Conservation (phyloP, 2,113 vertebrate species). For the Erythrolamprus reginae region DNA sequence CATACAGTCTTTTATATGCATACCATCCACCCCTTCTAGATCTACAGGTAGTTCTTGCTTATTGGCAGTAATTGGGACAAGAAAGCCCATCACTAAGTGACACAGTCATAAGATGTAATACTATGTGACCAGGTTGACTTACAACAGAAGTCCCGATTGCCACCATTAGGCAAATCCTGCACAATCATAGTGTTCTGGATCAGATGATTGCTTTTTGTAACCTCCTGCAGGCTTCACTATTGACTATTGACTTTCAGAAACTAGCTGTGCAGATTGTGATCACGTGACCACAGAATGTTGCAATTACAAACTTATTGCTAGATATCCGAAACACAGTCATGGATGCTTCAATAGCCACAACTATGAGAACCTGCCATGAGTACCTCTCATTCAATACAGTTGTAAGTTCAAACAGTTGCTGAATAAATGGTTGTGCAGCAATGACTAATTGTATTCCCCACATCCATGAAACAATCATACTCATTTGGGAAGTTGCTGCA, state of each 20-base stretch:
- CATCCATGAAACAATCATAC: not conserved
- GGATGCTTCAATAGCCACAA: not conserved
- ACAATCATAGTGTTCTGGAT: not conserved
- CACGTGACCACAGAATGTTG: not conserved
- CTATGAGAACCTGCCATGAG: not conserved
- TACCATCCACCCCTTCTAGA: not conserved
- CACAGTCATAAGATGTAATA: not conserved
- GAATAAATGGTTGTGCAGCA: not conserved
- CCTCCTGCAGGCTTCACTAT: not conserved
- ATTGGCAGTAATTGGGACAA: not conserved
- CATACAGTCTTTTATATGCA: not conserved
- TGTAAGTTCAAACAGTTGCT: not conserved
- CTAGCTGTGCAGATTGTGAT: not conserved
- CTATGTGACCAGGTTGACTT: not conserved
- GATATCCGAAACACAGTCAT: not conserved
- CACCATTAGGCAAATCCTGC: not conserved
- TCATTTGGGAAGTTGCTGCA: not conserved
- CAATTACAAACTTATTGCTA: not conserved
- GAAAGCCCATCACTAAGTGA: not conserved
- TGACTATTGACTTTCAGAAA: not conserved
- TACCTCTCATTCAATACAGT: not conserved
- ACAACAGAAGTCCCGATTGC: not conserved
- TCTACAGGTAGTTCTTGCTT: not conserved
- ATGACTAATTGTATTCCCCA: not conserved
- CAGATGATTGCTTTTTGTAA: not conserved